These are phyloP conservation scores for Scrobipalpa costella DNA, from an alignment of 2,888 invertebrate species.

Conservation along the genomic window DNA sequence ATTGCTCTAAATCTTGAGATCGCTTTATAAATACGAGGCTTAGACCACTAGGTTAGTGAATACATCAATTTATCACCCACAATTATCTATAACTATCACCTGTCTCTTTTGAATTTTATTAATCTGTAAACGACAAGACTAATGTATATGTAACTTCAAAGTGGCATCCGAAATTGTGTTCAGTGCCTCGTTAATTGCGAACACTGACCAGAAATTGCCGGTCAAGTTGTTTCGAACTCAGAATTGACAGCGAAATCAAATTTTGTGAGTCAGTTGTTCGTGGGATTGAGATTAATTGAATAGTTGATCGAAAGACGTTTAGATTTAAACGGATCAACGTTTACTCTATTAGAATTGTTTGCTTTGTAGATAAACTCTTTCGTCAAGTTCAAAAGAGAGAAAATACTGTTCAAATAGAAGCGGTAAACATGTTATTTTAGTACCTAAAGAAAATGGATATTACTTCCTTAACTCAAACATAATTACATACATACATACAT, in stretches of 20 bases:
- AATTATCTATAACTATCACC: too few species aligned
- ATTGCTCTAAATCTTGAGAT: too few species aligned
- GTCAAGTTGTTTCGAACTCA: constrained; percentile 32
- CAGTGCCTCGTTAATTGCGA: constrained; percentile 4
- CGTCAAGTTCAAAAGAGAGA: background rate
- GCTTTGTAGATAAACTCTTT: background rate
- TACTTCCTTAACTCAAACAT: too few species aligned
- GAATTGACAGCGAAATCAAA: constrained; percentile 52
- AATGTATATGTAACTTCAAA: too few species aligned
- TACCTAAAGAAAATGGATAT: too few species aligned
- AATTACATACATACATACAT: too few species aligned
- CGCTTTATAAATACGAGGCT: too few species aligned
- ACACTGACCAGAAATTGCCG: constrained; percentile 23
- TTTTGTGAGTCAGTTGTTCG: constrained; percentile 43
- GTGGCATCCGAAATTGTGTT: too few species aligned
- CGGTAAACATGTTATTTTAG: background rate
- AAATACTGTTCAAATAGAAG: background rate
- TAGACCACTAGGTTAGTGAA: too few species aligned
- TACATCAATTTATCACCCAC: too few species aligned
- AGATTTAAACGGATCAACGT: constrained; percentile 3
- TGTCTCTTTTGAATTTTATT: too few species aligned
- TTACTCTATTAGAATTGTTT: background rate
- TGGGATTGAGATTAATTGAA: constrained; percentile 37
- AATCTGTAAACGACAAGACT: too few species aligned
- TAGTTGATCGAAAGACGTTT: constrained; percentile 37